Evolutionary conservation across 2,113 vertebrate species (phyloP).

Genomic region (Gallinago undulata): DNA sequence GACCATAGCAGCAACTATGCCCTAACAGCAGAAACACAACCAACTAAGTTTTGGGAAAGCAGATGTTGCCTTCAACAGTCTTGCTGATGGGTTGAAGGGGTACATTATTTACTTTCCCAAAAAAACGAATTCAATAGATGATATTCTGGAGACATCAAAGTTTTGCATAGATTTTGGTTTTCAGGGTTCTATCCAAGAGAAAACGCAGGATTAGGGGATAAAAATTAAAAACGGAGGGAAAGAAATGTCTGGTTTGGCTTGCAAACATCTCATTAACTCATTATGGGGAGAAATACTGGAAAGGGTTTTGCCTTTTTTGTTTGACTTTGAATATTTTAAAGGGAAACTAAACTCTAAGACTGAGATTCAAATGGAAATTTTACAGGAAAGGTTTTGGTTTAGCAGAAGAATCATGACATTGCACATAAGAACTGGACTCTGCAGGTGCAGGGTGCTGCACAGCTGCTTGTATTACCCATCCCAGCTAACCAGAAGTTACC

Average conservation of each 20-base stretch:
- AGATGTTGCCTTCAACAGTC: not conserved
- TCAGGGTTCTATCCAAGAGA: not conserved
- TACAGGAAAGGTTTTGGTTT: not conserved
- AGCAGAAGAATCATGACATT: not conserved
- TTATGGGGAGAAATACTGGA: not conserved
- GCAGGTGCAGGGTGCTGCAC: accelerated
- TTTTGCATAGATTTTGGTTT: not conserved
- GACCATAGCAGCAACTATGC: not conserved
- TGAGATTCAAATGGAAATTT: not conserved
- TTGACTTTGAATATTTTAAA: not conserved
- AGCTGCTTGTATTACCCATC: not conserved
- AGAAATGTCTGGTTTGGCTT: not conserved
- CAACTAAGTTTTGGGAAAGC: not conserved
- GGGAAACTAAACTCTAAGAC: not conserved
- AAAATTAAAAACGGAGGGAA: not conserved
- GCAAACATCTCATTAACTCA: not conserved
- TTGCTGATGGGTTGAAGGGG: not conserved
- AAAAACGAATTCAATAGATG: not conserved
- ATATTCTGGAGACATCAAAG: not conserved
- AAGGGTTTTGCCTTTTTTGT: not conserved
- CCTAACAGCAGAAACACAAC: not conserved
- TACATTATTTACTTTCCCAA: not conserved
- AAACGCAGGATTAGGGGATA: not conserved
- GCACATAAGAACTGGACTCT: not conserved
- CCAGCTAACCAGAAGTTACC: not conserved